A percentile compares a stretch with the other conserved stretches of the same genome.
Evolutionary conservation across 37 sponge, comb jelly and placozoan genomes (phyloP).

Genomic region (Beroe forskalii): DNA sequence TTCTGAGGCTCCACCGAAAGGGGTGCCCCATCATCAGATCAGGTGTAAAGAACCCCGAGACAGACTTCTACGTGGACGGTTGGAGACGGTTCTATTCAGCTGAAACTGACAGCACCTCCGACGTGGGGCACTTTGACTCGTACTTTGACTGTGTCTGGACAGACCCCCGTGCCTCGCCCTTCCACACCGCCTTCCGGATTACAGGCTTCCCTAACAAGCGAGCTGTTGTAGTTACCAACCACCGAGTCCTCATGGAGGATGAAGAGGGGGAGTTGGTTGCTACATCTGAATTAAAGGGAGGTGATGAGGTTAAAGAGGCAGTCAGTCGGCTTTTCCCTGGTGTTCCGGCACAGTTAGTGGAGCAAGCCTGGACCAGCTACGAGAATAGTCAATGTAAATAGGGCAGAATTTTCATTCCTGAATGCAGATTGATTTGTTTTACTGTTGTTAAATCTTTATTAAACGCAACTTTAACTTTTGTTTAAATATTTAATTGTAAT

Average conservation of each 20-base stretch:
- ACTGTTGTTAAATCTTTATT: no score
- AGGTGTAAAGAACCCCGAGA: background rate
- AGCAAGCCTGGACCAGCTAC: background rate
- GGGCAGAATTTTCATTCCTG: no score
- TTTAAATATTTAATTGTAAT: no score
- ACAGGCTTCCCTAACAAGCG: background rate
- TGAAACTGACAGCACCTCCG: background rate
- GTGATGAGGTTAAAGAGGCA: background rate
- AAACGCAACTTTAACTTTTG: no score
- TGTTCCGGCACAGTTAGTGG: background rate
- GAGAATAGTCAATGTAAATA: background rate
- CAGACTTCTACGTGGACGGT: background rate
- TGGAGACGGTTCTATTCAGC: background rate
- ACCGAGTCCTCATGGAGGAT: background rate
- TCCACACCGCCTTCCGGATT: background rate
- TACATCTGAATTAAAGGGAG: background rate
- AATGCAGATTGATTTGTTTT: no score
- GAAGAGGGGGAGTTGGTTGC: background rate
- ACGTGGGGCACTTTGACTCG: background rate
- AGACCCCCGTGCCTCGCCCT: background rate
- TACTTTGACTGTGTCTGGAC: background rate
- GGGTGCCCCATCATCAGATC: background rate
- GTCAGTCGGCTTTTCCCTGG: background rate
- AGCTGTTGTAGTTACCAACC: background rate
- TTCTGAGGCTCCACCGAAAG: conserved; percentile 35